Evolutionary conservation across 2,113 vertebrate genomes (phyloP).

Genomic region (Eleginops maclovinus): DNA sequence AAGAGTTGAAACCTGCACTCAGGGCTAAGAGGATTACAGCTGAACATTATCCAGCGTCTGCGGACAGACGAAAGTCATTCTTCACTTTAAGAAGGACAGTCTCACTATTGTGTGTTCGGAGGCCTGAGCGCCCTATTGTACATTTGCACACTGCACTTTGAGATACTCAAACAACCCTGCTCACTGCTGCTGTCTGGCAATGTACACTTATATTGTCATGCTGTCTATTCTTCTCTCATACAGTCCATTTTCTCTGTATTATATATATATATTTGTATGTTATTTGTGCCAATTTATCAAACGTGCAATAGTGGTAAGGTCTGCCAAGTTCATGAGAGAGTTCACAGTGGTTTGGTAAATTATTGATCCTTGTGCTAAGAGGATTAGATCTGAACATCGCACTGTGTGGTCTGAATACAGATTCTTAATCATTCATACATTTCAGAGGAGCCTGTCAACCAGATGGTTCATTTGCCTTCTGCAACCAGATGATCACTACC

Average conservation of each 20-base stretch:
- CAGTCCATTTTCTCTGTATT: background rate
- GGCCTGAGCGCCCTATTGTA: conserved; percentile 47
- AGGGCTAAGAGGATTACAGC: conserved; percentile 71
- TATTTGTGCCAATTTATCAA: background rate
- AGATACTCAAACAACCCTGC: conserved; percentile 38
- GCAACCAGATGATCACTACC: conserved; percentile 10
- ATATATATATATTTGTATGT: background rate
- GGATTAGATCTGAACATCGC: conserved; percentile 25
- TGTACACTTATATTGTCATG: conserved; percentile 7
- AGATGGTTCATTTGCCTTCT: conserved; percentile 20
- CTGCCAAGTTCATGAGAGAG: background rate
- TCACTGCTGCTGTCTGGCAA: background rate
- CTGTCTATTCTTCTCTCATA: conserved; percentile 10
- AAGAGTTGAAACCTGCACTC: conserved; percentile 64
- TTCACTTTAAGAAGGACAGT: conserved; percentile 67
- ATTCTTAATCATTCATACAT: conserved; percentile 39
- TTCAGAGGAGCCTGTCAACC: background rate
- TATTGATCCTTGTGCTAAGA: conserved; percentile 20
- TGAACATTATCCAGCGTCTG: conserved; percentile 53
- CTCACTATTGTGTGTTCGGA: conserved; percentile 47
- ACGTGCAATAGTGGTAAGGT: background rate
- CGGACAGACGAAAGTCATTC: conserved; percentile 59
- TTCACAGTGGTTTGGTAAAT: background rate
- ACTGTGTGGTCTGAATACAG: conserved; percentile 12
- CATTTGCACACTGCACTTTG: conserved; percentile 36